phyloP scores from a whole-genome alignment of 2,797 vertebrate species.

The Paratrypauchen microcephalus region DNA sequence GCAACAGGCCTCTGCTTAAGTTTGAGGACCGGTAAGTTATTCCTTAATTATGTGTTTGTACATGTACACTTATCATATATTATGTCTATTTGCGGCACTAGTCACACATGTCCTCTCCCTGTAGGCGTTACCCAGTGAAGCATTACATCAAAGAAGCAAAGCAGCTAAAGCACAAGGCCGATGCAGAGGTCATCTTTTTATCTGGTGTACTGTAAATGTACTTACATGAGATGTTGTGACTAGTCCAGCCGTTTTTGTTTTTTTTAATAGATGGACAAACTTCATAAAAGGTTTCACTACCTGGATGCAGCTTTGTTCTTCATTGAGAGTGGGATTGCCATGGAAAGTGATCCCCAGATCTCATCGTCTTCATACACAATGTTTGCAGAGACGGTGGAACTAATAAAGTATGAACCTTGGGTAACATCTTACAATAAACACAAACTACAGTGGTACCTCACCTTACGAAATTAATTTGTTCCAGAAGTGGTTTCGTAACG shows the following conservation, averaged over 20 bases:
- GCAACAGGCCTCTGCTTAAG: constrained; percentile 78
- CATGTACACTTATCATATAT: too few species aligned
- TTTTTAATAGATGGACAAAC: constrained; percentile 80
- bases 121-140: constrained; percentile 83
- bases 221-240: background rate
- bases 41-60: background rate
- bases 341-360: constrained; percentile 83
- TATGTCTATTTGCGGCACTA: background rate
- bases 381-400: constrained; percentile 87
- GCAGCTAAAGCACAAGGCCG: constrained; percentile 92
- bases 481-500: too few species aligned
- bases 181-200: constrained; percentile 80
- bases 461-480: too few species aligned
- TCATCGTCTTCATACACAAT: constrained; percentile 87
- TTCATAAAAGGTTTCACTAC: constrained; percentile 87
- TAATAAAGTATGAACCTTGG: constrained; percentile 83
- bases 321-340: constrained; percentile 88
- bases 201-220: background rate
- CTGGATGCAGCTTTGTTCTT: constrained; percentile 89
- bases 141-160: constrained; percentile 92
- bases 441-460: too few species aligned
- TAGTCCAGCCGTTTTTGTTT: too few species aligned
- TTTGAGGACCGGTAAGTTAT: constrained; percentile 79
- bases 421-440: background rate
- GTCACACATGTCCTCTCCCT: background rate